Evolutionary conservation across 1,140 invertebrate species (phyloP), one percentile per base, ranked within the genome.

Genomic region (Steinernema feltiae): DNA sequence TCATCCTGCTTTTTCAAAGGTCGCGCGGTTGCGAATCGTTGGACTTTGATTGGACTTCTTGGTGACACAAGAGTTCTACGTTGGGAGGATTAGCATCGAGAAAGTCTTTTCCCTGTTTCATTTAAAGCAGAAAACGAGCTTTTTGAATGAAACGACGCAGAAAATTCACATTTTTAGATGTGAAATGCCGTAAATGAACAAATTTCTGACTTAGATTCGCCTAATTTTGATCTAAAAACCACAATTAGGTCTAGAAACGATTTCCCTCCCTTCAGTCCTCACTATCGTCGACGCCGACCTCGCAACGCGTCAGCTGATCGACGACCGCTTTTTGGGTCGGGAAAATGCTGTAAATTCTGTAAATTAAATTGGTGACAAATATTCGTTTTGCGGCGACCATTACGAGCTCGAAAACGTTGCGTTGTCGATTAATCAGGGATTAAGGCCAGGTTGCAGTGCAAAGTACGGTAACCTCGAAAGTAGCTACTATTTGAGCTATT

Each of bases 261-360:
- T n/a, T n/a, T n/a, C n/a, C n/a, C 15, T 27, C 24, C 3, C 24
- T 63, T 27, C 53, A 63, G 53, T 27, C 24, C 53, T 63, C 53
- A 15, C 53, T 7, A 3, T 63, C 53, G 53, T 15, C 12, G 53
- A 63, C 53, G 2, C 24, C 2, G 24, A 27, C 24, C 15, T 63
- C 7, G 7, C 53, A 63, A 7, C 35, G 7, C 53, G 12, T 12
- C 53, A 63, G 53, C 53, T 63, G 53, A 63, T 63, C 24, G 24
- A 63, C 53, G 53, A 63, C 53, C 53, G 53, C 53, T 63, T 63
- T 21, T 63, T 63, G n/a, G n/a, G n/a, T n/a, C n/a, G n/a, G n/a
- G n/a, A n/a, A n/a, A n/a, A n/a, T n/a, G n/a, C n/a, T n/a, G n/a
- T n/a, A n/a, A n/a, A n/a, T n/a, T n/a, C n/a, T n/a, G n/a, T n/a